These are phyloP conservation scores for Artibeus lituratus DNA, from an alignment of 2,797 vertebrate species.

Conservation along the genomic window DNA sequence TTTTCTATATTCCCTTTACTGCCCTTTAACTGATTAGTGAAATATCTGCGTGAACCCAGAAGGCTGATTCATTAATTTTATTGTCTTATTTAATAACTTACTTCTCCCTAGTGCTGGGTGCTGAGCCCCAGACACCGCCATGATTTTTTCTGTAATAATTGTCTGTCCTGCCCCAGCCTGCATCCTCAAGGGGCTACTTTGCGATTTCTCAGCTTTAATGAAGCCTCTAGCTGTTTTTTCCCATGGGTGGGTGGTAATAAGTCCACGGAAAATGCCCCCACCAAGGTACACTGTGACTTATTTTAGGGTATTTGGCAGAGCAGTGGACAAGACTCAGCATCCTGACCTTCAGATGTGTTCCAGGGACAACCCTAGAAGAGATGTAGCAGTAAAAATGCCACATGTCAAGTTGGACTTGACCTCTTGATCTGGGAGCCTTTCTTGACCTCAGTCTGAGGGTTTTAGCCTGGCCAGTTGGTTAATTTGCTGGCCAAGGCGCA, in stretches of 20 bases:
- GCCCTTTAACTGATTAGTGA: constrained; percentile 47
- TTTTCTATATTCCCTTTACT: constrained; percentile 62
- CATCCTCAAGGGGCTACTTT: background rate
- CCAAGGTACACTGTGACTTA: background rate
- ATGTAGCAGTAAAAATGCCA: background rate
- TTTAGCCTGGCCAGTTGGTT: background rate
- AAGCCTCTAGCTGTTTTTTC: background rate
- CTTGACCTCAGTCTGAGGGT: background rate
- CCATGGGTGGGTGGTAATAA: background rate
- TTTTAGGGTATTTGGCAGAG: background rate
- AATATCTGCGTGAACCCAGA: constrained; percentile 65
- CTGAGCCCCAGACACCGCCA: background rate
- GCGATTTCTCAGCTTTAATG: background rate
- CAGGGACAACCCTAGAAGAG: background rate
- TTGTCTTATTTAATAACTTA: constrained; percentile 63
- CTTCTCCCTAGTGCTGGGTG: constrained; percentile 50
- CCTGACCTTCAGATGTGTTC: background rate
- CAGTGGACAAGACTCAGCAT: background rate
- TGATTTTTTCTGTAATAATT: constrained; percentile 58
- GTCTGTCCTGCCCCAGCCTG: background rate
- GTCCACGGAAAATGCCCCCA: background rate
- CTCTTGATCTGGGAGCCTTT: background rate
- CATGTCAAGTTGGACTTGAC: background rate
- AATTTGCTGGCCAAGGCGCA: background rate
- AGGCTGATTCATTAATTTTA: constrained; percentile 71